A percentile compares a stretch with the other conserved stretches of the same genome.
phyloP scores from a whole-genome alignment of 2,888 invertebrate species.

The Chrysolina oricalcia region DNA sequence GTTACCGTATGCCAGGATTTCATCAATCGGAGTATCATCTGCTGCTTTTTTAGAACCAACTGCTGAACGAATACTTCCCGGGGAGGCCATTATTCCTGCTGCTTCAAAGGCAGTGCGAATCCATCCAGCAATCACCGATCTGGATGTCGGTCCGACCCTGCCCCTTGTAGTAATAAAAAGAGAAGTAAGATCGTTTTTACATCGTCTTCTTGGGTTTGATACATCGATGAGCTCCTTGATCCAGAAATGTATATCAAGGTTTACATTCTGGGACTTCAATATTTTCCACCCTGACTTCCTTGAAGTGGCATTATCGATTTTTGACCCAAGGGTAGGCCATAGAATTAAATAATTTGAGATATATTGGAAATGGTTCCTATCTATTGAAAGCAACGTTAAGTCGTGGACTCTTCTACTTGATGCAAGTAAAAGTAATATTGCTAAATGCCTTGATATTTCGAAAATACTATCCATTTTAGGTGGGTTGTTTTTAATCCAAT shows the following conservation, averaged over 20 bases:
- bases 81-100: background rate
- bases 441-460: conserved; percentile 7
- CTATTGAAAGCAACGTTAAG: conserved; percentile 13
- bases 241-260: background rate
- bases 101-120: background rate
- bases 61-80: conserved; percentile 26
- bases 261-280: background rate
- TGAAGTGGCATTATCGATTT: conserved; percentile 8
- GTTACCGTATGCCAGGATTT: conserved; percentile 13
- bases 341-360: background rate
- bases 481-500: conserved; percentile 7
- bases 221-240: background rate
- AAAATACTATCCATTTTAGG: conserved; percentile 3
- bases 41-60: conserved; percentile 4
- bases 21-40: conserved; percentile 2
- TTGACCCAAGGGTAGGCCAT: conserved; percentile 22
- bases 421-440: conserved; percentile 15
- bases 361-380: background rate
- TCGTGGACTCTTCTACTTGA: conserved; percentile 19
- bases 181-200: background rate
- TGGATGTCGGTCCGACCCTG: conserved; percentile 4
- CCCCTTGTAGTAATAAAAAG: conserved; percentile 26
- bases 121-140: conserved; percentile 23
- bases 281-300: conserved; percentile 23
- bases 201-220: background rate